Evolutionary conservation across 2,888 invertebrate species (phyloP), one percentile per base, ranked within the genome.

Genomic region (Volucella zonaria): DNA sequence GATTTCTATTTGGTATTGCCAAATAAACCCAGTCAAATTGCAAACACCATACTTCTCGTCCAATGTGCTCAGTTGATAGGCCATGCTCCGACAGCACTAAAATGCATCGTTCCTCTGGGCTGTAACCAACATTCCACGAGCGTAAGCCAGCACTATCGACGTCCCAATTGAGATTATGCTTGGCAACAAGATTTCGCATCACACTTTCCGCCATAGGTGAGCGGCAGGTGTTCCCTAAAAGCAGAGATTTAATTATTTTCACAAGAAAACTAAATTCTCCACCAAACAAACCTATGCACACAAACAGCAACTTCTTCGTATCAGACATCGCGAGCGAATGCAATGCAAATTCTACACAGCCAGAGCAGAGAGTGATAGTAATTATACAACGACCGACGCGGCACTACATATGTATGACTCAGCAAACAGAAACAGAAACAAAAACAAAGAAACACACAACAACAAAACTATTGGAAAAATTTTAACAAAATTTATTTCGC

Each of bases 191-290:
- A 76, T 89, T 58, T 62, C 93, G 92, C 89, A 98, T 96, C 1
- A 98, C 95, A 10, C 96, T 97, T 91, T 98, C 98, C 11, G 98
- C 98, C 90, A 98, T 98, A 0, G 98, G 98, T 3, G 98, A 98
- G 3, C 98, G 94, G 90, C 98, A 98, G 87, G 97, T 98, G 90
- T 98, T 98, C 9, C 98, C 98, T 96, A 23, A 8, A 42, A 15
- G 2, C 14, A 38, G 2, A 49, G 15, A 43, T 42, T 62, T 10
- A 9, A 56, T 8, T n/a, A 40, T 42, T 11, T 40, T 0, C 43
- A 14, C 40, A 47, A 40, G 23, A 38, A 47, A 45, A 15, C 31
- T 1, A 15, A 64, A 14, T 10, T 56, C 14, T 52, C 3, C 43
- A 2, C 11, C n/a, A 9, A 18, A 80, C 87, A 88, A 82, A 90